These are phyloP conservation scores for Julus scanicus DNA, from an alignment of 2,888 invertebrate genomes.

Conservation along the genomic window DNA sequence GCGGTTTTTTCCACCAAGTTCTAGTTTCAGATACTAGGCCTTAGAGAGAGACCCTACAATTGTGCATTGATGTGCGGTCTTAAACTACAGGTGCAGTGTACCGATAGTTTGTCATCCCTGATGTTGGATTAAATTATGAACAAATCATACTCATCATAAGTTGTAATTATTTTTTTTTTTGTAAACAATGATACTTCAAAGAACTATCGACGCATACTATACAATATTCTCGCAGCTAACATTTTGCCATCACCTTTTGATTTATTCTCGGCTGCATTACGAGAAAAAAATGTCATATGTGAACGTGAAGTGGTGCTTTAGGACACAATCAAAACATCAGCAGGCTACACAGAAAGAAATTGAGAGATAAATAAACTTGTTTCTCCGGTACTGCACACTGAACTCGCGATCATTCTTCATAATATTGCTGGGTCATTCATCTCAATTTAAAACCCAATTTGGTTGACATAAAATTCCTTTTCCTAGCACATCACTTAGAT, in stretches of 20 bases:
- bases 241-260: background rate
- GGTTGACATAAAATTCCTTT: background rate
- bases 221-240: no score
- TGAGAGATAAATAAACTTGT: background rate
- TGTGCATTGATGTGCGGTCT: no score
- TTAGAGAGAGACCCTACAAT: no score
- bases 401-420: background rate
- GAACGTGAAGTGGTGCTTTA: background rate
- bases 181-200: no score
- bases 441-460: constrained; percentile 36
- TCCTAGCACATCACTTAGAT: background rate
- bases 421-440: constrained; percentile 11
- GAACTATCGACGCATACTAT: no score
- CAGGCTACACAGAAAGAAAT: background rate
- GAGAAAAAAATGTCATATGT: background rate
- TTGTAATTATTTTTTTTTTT: no score
- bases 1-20: no score
- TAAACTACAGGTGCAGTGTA: no score
- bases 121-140: no score
- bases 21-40: no score
- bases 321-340: background rate
- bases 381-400: background rate
- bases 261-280: background rate
- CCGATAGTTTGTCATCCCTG: no score
- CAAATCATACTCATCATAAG: no score